Base-by-base conservation (phyloP, 2,113 vertebrate species). In the Nannobrachium achirus region DNA sequence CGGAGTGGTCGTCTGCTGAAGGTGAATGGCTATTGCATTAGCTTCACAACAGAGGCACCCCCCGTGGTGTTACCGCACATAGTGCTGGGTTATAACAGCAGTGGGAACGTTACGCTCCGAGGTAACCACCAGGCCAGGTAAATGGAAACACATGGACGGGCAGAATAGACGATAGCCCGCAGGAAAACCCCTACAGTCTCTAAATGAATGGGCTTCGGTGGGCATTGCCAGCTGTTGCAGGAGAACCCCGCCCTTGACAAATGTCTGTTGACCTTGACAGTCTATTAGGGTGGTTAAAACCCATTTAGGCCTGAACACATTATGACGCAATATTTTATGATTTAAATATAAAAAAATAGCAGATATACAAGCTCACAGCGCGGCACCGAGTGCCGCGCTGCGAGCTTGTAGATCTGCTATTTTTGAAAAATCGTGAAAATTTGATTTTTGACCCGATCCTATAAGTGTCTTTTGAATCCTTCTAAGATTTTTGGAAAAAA, bases 121-220 rank as follows among this genome's bases (percentile, higher is more conserved):
- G 77, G 82, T 82, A 76, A 73, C 57, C 11, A 73, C 57, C 11
- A 0, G 59, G 53, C 66, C 86, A 87, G 86, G 91, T 92, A 92
- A 92, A 89, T 90, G 82, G 63, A 92, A 93, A 91, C 91, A 91
- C 87, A 92, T 92, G 91, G 67, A 4, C 19, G 56, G n/a, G 40
- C 57, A 13, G 66, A 33, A 1, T 2, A 10, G 69, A 60, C 41
- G 16, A 20, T 40, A 55, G 58, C 3, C 25, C 25, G 25, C 25
- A 33, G 25, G 25, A 50, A 73, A 64, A 46, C 38, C 41, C 41
- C 25, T 41, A 3, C 56, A 53, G 52, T 49, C 40, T 40, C 41
- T 58, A 59, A 75, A 64, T 48, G 60, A 65, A 71, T 48, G 77
- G 14, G 69, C 63, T 67, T 80, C 40, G 10, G 63, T 19, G 11